Percentiles rank a stretch among this genome's conserved stretches.
Evolutionary conservation across 2,888 invertebrate species (phyloP).

Genomic region (Aromia moschata): DNA sequence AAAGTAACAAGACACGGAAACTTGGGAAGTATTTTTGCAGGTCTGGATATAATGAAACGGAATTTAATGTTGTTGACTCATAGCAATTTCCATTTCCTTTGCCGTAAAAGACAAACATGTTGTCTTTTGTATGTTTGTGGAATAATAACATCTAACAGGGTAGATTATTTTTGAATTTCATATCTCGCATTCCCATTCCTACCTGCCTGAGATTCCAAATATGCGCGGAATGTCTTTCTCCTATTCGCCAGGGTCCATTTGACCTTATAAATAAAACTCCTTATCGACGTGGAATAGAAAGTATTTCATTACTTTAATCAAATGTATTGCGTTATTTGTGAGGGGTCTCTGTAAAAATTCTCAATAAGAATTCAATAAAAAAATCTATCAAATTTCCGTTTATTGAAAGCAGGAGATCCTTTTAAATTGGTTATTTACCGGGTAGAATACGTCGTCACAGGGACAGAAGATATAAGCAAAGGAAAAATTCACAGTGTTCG

Average conservation of each 20-base stretch:
- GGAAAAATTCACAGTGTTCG: too few relatives aligned
- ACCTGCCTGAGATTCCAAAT: constrained; percentile 47
- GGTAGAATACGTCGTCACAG: too few relatives aligned
- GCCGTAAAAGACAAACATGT: constrained; percentile 30
- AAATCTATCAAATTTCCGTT: constrained; percentile 1
- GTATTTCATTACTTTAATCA: constrained; percentile 44
- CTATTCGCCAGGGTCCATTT: constrained; percentile 38
- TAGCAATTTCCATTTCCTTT: constrained; percentile 25
- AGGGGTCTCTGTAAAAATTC: constrained; percentile 1
- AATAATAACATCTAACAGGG: constrained; percentile 41
- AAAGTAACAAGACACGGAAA: constrained; percentile 4
- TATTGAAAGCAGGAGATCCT: neutral
- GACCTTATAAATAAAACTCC: constrained; percentile 40
- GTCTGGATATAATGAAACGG: constrained; percentile 24
- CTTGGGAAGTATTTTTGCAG: constrained; percentile 4
- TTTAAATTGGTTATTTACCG: too few relatives aligned
- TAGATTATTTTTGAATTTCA: constrained; percentile 47
- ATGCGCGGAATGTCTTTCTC: constrained; percentile 42
- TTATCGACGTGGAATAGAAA: constrained; percentile 41
- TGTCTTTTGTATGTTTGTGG: constrained; percentile 42
- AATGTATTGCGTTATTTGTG: constrained; percentile 14
- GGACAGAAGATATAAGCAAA: too few relatives aligned
- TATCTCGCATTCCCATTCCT: constrained; percentile 45
- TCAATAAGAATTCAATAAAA: neutral
- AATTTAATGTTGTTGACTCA: constrained; percentile 26